Evolutionary conservation across 1,140 invertebrate species (phyloP), one percentile per base, ranked within the genome.

Genomic region (Psilanteris sp.): DNA sequence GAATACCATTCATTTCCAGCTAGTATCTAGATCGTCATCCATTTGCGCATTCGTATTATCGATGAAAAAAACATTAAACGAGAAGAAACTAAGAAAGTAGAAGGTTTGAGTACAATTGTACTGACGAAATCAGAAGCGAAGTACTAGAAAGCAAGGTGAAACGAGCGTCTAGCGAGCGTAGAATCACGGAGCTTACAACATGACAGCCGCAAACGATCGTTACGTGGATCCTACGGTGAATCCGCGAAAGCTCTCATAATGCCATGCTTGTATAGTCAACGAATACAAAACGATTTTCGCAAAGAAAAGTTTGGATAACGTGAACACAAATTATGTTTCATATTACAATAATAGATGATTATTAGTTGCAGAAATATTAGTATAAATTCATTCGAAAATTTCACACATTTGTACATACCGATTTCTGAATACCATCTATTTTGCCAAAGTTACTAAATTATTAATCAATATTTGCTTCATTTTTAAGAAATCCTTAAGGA

Each of bases 151-250:
- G 24, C 13, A 16, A 13, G 22, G 3, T 37, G 32, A 34, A 15
- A 34, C 29, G 31, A 50, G 46, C 43, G 43, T 54, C 48, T 55
- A 14, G 22, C 48, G 36, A 15, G 26, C 22, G 16, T 62, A 31
- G 57, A 62, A 62, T 62, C 44, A 50, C 43, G 44, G 13, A 36
- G 50, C 34, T 61, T 71, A 50, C 41, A 22, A 32, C 34, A 48
- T 54, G 15, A 36, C 39, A 24, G 48, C 62, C 20, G 54, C 46
- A 61, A 70, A 64, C 55, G 64, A 44, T 43, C 59, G 52, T 76
- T 64, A 66, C 73, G 66, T 48, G 29, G 59, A 75, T 75, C 62
- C 54, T 55, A 39, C 24, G 31, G 37, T 37, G 52, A 57, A 43
- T 61, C 24, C n/a, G 52, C 13, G 29, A 46, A 18, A 44, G 41